Evolutionary conservation across 64 coral and sea anemone species (phyloP), one percentile per base, ranked within the genome.

Genomic region (Stichodactyla helianthus): DNA sequence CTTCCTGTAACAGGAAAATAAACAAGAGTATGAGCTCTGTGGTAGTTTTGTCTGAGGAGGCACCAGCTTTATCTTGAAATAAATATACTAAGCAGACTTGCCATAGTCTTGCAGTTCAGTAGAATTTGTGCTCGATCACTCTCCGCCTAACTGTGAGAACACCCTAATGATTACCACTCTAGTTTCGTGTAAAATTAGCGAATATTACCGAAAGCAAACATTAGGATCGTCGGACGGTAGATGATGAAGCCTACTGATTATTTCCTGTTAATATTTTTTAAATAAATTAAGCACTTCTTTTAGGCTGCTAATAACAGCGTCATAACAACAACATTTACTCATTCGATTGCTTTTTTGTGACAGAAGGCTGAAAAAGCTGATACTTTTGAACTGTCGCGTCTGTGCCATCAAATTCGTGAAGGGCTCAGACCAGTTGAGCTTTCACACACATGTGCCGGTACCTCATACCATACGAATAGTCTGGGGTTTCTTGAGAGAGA

Each of bases 11-110:
- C 27, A 74, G 25, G 23, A 74, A 74, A 74, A 74, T 74, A 74
- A 74, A 74, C 68, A 74, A 74, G n/a, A 27, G 68, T 31, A 14
- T 44, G 35, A 44, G 27, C 68, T 27, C 68, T 31, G n/a, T 23
- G 35, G 68, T 74, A 74, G 68, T 74, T 74, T 74, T 27, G 68
- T 74, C 68, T 74, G 13, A 27, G 68, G 4, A 13, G 68, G 68
- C 7, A 31, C n/a, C n/a, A 74, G 12, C 22, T 74, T 74, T 26
- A 74, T 65, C 19, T 65, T n/a, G 35, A 74, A 10, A 74, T 74
- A 74, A 74, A 74, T 74, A 74, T 74, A 27, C 25, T 74, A 31
- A 74, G 20, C 68, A 74, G 68, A 74, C 68, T 74, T 74, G 68
- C 20, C 68, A 25, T 74, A 23, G 26, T 11, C 25, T 35, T 74